Evolutionary conservation across 2,113 vertebrate genomes (phyloP), one percentile per base, ranked within the genome.

Genomic region (Cephalopholis sonnerati): DNA sequence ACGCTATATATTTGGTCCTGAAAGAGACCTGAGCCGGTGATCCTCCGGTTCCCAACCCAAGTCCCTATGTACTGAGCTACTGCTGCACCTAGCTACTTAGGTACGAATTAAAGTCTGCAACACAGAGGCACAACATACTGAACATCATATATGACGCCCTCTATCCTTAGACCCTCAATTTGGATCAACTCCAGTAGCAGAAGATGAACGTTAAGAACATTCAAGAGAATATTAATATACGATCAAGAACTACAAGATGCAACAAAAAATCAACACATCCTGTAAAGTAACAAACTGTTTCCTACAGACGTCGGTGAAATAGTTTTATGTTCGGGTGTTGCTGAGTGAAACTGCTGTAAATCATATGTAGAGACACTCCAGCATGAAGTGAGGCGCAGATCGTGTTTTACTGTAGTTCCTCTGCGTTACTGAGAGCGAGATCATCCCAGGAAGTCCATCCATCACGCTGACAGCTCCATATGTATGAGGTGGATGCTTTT

Each of bases 341-440:
- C 10, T 44, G 46, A 18, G 32, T 36, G 17, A 51, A 66, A 83
- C 16, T 1, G 57, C 29, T 25, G 3, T 70, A 59, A 80, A 79
- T 80, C 54, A 61, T 25, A 11, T 8, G 18, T 46, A 82, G 74
- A 7, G 53, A 54, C 63, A 0, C 63, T 44, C 7, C 7, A 18
- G 68, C 16, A 4, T 8, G 51, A 79, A 9, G 50, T 3, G 65
- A 57, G 24, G 68, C 22, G 20, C 48, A 39, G 25, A 39, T 75
- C 62, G 11, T 27, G 79, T 86, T 86, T 86, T 69, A 66, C 75
- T 61, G 79, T 24, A 24, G 36, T 0, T 55, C 50, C 12, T n/a
- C 32, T 2, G 58, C 27, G 46, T 65, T 59, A 61, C 25, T 12
- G 68, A 66, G 74, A 36, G 17, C 18, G 53, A 65, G 32, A 65